These are phyloP conservation scores for Rhea americana DNA, from an alignment of 2,113 vertebrate genomes.

Conservation along the genomic window DNA sequence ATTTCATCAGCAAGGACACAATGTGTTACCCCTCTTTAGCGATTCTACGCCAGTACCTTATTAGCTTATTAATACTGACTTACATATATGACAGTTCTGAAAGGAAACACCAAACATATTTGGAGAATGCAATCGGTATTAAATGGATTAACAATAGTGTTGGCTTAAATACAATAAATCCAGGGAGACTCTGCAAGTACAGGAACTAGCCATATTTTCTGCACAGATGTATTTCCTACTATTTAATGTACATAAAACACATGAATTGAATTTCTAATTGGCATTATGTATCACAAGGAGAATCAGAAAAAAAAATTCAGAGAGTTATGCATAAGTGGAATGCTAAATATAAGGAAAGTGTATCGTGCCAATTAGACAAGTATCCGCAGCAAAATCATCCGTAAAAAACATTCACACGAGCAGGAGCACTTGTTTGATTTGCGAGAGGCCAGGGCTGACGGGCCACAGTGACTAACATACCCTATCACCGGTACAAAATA, in stretches of 20 bases:
- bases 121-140: conserved; percentile 43
- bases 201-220: conserved; percentile 47
- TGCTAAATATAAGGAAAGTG: not conserved
- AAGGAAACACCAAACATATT: conserved; percentile 40
- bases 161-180: conserved; percentile 42
- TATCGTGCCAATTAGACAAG: not conserved
- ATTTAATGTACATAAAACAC: conserved; percentile 46
- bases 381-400: not conserved
- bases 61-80: not conserved
- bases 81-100: not conserved
- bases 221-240: conserved; percentile 45
- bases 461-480: not conserved
- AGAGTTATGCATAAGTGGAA: not conserved
- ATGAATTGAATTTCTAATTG: conserved; percentile 32
- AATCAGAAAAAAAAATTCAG: not conserved
- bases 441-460: not conserved
- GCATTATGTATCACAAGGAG: not conserved
- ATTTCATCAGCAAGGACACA: not conserved
- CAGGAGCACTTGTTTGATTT: not conserved
- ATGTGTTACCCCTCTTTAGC: not conserved
- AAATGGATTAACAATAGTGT: conserved; percentile 51
- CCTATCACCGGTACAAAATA: not conserved
- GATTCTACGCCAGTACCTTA: not conserved
- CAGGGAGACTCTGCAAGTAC: conserved; percentile 18
- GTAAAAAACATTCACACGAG: rapidly evolving